phyloP scores from a whole-genome alignment of 1,140 invertebrate genomes.

The Bombyx mandarina region DNA sequence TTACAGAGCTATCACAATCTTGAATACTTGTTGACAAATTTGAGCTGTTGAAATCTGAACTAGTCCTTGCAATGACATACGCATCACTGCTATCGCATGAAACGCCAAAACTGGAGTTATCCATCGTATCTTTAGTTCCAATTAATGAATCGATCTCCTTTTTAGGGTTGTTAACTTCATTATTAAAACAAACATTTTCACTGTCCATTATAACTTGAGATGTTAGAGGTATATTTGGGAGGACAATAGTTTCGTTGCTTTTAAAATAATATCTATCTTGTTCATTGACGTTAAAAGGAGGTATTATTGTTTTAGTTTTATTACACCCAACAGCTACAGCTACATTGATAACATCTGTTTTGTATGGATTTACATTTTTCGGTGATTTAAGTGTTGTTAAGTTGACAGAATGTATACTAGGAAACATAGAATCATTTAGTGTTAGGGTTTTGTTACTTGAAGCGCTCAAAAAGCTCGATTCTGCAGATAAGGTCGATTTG shows the following conservation, averaged over 20 bases:
- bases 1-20: background rate
- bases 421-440: constrained; percentile 9
- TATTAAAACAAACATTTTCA: background rate
- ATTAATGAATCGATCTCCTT: constrained; percentile 5
- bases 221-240: constrained; percentile 6
- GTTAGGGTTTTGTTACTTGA: constrained; percentile 25
- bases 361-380: constrained; percentile 14
- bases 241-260: constrained; percentile 18
- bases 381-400: constrained; percentile 17
- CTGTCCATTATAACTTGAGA: constrained; percentile 8
- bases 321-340: constrained; percentile 28
- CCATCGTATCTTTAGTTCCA: background rate
- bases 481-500: too few relatives aligned
- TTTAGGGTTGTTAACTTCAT: background rate
- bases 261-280: constrained; percentile 21
- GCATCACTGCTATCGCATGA: constrained; percentile 8
- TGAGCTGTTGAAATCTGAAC: constrained; percentile 23
- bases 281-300: constrained; percentile 5
- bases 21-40: background rate
- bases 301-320: constrained; percentile 7
- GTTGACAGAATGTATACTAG: constrained; percentile 5
- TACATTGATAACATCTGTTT: constrained; percentile 31
- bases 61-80: constrained; percentile 23
- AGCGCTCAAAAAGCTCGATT: constrained; percentile 13
- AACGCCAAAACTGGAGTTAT: too few relatives aligned